These are phyloP conservation scores for Meteorus cinctellus DNA, from an alignment of 2,888 invertebrate species.

Conservation along the genomic window DNA sequence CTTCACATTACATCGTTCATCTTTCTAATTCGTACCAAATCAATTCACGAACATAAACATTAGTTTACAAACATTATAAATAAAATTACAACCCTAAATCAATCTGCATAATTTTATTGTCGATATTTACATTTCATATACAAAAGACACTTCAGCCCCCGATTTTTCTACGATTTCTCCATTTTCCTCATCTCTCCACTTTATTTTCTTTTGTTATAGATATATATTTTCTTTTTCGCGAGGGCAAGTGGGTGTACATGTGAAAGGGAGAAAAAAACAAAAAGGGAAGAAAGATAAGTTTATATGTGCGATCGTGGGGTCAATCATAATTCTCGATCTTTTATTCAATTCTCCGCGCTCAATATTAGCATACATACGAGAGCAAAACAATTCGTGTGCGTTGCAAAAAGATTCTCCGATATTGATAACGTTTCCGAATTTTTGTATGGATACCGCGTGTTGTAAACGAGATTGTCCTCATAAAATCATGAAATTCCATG, in stretches of 20 bases:
- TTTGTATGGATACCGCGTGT: not conserved
- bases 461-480: slow-evolving; percentile 58
- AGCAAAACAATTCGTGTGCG: slow-evolving; percentile 49
- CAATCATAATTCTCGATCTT: slow-evolving; percentile 72
- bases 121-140: not conserved
- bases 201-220: not conserved
- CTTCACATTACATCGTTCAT: too few relatives aligned
- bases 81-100: not conserved
- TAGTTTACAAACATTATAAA: not conserved
- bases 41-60: too few relatives aligned
- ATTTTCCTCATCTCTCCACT: not conserved
- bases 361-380: slow-evolving; percentile 70
- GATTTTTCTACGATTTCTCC: slow-evolving; percentile 2
- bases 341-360: slow-evolving; percentile 69
- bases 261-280: slow-evolving; percentile 16
- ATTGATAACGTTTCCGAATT: slow-evolving; percentile 56
- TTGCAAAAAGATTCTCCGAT: slow-evolving; percentile 55
- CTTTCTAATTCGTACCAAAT: too few relatives aligned
- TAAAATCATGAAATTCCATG: slow-evolving; percentile 72
- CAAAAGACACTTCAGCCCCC: not conserved
- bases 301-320: slow-evolving; percentile 46
- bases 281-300: slow-evolving; percentile 44
- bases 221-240: slow-evolving; percentile 19
- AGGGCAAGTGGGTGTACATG: slow-evolving; percentile 33
- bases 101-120: not conserved